phyloP scores from a whole-genome alignment of 1,140 invertebrate species.

The Macrostomum lignano region DNA sequence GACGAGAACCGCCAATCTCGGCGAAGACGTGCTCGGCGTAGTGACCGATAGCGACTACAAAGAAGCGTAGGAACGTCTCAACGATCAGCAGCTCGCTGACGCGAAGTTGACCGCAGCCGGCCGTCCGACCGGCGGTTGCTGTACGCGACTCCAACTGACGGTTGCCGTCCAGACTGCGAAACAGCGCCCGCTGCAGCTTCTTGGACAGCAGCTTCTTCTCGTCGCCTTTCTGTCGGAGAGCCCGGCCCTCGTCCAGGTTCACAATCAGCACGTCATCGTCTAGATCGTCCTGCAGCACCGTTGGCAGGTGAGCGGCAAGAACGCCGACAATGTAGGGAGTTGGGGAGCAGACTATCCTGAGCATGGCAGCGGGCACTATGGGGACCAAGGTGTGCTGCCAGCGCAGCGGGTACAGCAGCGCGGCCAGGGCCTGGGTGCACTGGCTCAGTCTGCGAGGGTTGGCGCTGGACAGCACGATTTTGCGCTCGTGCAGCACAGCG shows the following conservation, averaged over 20 bases:
- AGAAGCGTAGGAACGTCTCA: slow-evolving; percentile 38
- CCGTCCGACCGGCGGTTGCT: background rate
- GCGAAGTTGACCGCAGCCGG: background rate
- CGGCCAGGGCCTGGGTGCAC: slow-evolving; percentile 40
- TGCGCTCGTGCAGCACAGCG: too few relatives aligned
- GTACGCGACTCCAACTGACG: background rate
- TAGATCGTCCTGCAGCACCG: slow-evolving; percentile 13
- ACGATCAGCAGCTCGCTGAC: slow-evolving; percentile 34
- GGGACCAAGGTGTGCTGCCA: slow-evolving; percentile 52
- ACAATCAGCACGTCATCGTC: slow-evolving; percentile 33
- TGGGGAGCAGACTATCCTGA: slow-evolving; percentile 42
- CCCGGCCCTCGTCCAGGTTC: slow-evolving; percentile 34
- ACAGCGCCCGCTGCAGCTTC: slow-evolving; percentile 33
- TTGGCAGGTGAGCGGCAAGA: slow-evolving; percentile 25
- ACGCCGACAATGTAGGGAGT: slow-evolving; percentile 45
- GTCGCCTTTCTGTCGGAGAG: slow-evolving; percentile 34
- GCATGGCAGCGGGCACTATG: slow-evolving; percentile 38
- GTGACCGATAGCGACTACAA: slow-evolving; percentile 37
- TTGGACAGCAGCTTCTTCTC: slow-evolving; percentile 36
- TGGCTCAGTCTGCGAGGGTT: too few relatives aligned
- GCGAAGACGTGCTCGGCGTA: slow-evolving; percentile 31
- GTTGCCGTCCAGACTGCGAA: background rate
- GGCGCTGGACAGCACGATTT: too few relatives aligned
- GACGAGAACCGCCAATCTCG: too few relatives aligned
- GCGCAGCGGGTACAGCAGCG: slow-evolving; percentile 44